Percentiles rank a stretch among this genome's conserved stretches.
Conservation (phyloP, 2,113 vertebrate species). For the Chaenocephalus aceratus region DNA sequence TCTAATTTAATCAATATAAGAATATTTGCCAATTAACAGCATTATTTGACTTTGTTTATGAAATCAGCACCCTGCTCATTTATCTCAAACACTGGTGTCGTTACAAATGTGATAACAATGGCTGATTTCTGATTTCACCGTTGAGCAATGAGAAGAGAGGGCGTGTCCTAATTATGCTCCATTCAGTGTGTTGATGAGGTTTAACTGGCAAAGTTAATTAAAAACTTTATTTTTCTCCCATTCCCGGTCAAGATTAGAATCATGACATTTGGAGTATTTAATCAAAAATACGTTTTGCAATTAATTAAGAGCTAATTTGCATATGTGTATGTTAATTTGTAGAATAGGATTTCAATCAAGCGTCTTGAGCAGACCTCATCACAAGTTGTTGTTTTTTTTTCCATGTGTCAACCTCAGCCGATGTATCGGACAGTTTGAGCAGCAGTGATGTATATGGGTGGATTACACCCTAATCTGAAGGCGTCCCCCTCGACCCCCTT, state of each 20-base stretch:
- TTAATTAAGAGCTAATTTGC: conserved; percentile 84
- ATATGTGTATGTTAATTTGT: conserved; percentile 84
- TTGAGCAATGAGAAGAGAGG: conserved; percentile 78
- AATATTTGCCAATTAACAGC: conserved; percentile 86
- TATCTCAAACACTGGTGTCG: conserved; percentile 81
- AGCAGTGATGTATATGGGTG: conserved; percentile 33
- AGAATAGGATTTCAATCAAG: conserved; percentile 75
- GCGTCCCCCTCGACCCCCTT: conserved; percentile 65
- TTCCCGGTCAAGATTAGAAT: conserved; percentile 85
- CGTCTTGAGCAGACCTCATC: conserved; percentile 67
- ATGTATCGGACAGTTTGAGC: conserved; percentile 27
- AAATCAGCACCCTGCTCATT: conserved; percentile 78
- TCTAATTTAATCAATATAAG: conserved; percentile 87
- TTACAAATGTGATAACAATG: conserved; percentile 87
- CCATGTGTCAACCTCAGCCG: conserved; percentile 21
- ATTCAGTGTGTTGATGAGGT: conserved; percentile 87
- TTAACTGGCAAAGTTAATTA: conserved; percentile 88
- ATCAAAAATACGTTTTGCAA: conserved; percentile 85
- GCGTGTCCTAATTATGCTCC: conserved; percentile 84
- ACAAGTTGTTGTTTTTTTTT: conserved; percentile 63
- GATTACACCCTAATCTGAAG: conserved; percentile 79
- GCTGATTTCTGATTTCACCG: conserved; percentile 81
- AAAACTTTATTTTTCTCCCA: conserved; percentile 74
- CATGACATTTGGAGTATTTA: conserved; percentile 87
- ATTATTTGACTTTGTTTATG: conserved; percentile 81